Percentiles rank a stretch among this genome's conserved stretches.
These are phyloP conservation scores for Bedellia somnulentella DNA, from an alignment of 2,888 invertebrate genomes.

Conservation along the genomic window DNA sequence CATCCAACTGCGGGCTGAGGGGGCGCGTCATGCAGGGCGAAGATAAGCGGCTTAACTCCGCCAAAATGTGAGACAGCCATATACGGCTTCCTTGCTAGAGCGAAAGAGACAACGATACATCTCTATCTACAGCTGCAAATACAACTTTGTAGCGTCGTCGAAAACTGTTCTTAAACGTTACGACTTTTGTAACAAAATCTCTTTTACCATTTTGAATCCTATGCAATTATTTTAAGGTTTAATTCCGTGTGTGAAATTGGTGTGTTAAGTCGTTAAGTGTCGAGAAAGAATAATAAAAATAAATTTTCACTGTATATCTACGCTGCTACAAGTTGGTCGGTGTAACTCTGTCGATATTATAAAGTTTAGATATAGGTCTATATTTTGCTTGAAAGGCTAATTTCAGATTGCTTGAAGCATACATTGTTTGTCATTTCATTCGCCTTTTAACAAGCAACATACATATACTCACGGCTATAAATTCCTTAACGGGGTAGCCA, in stretches of 20 bases:
- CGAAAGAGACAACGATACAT: conserved; percentile 26
- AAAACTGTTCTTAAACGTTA: conserved; percentile 18
- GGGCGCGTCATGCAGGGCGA: conserved; percentile 49
- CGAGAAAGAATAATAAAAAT: conserved; percentile 48
- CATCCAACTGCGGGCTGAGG: conserved; percentile 31
- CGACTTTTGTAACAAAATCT: conserved; percentile 14
- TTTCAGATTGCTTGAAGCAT: too few relatives aligned
- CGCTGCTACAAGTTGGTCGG: conserved; percentile 50
- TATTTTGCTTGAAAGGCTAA: too few relatives aligned
- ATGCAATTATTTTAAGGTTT: conserved; percentile 7
- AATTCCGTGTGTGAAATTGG: conserved; percentile 12
- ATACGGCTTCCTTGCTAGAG: conserved; percentile 12
- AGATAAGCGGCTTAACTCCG: conserved; percentile 60
- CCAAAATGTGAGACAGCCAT: conserved; percentile 26
- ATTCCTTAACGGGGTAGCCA: too few relatives aligned
- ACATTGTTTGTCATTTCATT: too few relatives aligned
- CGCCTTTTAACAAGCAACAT: too few relatives aligned
- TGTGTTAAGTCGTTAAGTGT: conserved; percentile 20
- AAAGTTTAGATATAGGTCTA: too few relatives aligned
- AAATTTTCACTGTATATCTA: conserved; percentile 55
- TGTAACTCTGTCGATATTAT: conserved; percentile 14
- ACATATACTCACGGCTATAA: too few relatives aligned
- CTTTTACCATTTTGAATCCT: conserved; percentile 14
- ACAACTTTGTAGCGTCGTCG: conserved; percentile 34
- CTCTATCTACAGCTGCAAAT: conserved; percentile 48